Evolutionary conservation across 2,113 vertebrate species (phyloP).

Genomic region (Cromileptes altivelis): DNA sequence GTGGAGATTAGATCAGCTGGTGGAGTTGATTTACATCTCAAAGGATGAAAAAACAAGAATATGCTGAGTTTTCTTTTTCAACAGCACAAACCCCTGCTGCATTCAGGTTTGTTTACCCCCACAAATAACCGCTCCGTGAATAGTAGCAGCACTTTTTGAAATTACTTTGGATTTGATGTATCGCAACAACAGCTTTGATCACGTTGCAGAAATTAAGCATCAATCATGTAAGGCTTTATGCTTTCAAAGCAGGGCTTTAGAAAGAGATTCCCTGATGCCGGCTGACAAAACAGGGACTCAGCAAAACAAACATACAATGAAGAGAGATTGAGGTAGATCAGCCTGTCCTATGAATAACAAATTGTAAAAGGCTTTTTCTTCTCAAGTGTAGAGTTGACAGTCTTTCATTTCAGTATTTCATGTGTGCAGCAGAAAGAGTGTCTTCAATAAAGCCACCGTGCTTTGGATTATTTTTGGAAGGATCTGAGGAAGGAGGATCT

Average conservation of each 20-base stretch:
- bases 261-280: conserved; percentile 46
- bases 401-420: conserved; percentile 25
- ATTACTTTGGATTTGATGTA: conserved; percentile 57
- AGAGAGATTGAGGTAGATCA: conserved; percentile 45
- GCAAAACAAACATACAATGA: conserved; percentile 43
- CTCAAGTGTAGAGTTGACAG: conserved; percentile 4
- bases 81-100: conserved; percentile 22
- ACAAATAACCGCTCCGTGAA: conserved; percentile 38
- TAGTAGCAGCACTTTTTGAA: conserved; percentile 60
- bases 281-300: conserved; percentile 54
- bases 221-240: conserved; percentile 46
- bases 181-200: conserved; percentile 59
- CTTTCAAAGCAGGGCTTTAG: conserved; percentile 52
- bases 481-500: background rate
- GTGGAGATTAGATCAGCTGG: conserved; percentile 55
- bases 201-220: conserved; percentile 59
- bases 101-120: conserved; percentile 48
- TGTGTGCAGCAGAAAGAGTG: conserved; percentile 6
- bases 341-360: conserved; percentile 41
- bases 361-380: conserved; percentile 31
- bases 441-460: background rate
- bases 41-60: conserved; percentile 22
- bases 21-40: conserved; percentile 53
- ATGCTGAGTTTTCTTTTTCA: conserved; percentile 36
- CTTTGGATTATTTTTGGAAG: conserved; percentile 20